Base-by-base conservation (phyloP, 2,797 vertebrate genomes). In the Sparidentex hasta region DNA sequence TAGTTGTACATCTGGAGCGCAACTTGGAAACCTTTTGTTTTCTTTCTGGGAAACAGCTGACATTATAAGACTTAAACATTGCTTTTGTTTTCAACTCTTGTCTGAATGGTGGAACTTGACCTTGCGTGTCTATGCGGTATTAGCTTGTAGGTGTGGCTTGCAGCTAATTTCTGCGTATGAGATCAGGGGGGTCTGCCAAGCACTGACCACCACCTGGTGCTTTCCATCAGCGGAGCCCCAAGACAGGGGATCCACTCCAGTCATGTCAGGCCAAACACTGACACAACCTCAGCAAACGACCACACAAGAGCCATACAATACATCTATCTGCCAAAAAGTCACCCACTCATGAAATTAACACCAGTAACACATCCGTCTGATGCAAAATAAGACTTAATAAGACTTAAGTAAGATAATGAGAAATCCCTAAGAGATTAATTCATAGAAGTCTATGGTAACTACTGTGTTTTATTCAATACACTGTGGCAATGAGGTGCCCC, bases 161-260 rank as follows among this genome's bases (percentile, higher is more conserved):
- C 64, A 70, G 87, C 83, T 90, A 70, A 87, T 83, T 91, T 89
- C 74, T 90, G 66, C 64, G 2, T 17, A 88, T 88, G 87, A 90
- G 54, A 74, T 89, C 76, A 54, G 83, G 61, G 54, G 47, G 38
- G 38, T 38, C 59, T 80, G 64, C 41, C 20, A 46, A 57, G 50
- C 14, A 54, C 75, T 47, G 77, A 66, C 56, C 75, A 74, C 56
- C 94, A 95, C 81, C 94, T 95, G 94, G 74, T 88, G 81, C 82
- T 85, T 80, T 94, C 93, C 78, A 73, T 94, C 93, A 93, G 48
- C 70, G 33, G 74, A 66, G 57, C 61, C 74, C 77, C 23, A 41
- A 76, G 68, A 76, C 64, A 70, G 2, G 20, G 46, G 77, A 75
- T 81, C 57, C 87, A 13, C 77, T 85, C 56, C 50, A 83, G 81